phyloP scores from a whole-genome alignment of 1,140 invertebrate genomes.

The Lineus longissimus region DNA sequence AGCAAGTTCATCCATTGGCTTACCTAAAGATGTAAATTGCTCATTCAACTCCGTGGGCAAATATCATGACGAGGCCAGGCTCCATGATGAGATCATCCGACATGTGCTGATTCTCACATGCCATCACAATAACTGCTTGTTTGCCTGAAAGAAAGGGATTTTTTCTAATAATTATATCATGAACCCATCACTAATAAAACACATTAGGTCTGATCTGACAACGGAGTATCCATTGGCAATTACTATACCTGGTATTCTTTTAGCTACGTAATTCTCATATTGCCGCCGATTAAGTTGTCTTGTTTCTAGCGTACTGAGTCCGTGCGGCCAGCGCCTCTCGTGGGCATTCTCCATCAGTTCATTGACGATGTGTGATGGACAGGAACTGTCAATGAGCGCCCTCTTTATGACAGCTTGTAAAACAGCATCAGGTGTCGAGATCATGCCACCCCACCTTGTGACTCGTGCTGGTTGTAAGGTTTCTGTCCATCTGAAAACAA shows the following conservation, averaged over 20 bases:
- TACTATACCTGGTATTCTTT: slow-evolving; percentile 79
- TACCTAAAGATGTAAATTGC: not conserved
- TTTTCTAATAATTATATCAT: no score
- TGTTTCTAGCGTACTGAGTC: slow-evolving; percentile 87
- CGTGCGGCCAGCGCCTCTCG: slow-evolving; percentile 88
- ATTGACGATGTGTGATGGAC: slow-evolving; percentile 85
- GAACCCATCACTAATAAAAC: not conserved
- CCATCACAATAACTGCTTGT: slow-evolving; percentile 89
- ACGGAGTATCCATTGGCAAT: not conserved
- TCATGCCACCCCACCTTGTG: slow-evolving; percentile 95
- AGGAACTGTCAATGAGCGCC: slow-evolving; percentile 78
- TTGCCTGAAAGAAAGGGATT: slow-evolving; percentile 61
- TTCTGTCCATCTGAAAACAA: slow-evolving; percentile 70
- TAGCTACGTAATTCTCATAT: slow-evolving; percentile 92
- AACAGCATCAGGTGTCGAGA: slow-evolving; percentile 89
- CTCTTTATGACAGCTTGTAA: slow-evolving; percentile 79
- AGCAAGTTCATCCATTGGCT: no score
- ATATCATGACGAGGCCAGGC: slow-evolving; percentile 97
- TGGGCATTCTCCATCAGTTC: slow-evolving; percentile 97
- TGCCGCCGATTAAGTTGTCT: slow-evolving; percentile 80
- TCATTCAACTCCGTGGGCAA: slow-evolving; percentile 92
- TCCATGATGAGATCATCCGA: slow-evolving; percentile 93
- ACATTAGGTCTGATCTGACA: not conserved
- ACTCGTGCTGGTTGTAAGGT: slow-evolving; percentile 80
- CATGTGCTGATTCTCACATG: slow-evolving; percentile 92